These are phyloP conservation scores for Pogonomyrmex californicus DNA, from an alignment of 1,140 invertebrate genomes.

Conservation along the genomic window DNA sequence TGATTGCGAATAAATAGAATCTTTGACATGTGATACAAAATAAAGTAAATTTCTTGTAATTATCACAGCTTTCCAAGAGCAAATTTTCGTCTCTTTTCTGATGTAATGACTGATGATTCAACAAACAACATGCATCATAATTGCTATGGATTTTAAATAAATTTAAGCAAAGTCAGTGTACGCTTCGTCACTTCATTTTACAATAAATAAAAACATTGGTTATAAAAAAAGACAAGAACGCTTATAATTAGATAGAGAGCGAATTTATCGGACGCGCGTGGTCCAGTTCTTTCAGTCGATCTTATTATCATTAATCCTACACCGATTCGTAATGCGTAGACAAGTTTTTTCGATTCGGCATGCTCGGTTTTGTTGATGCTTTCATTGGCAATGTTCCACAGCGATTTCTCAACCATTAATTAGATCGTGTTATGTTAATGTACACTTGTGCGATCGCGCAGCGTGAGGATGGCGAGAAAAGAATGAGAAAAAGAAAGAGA, in stretches of 20 bases:
- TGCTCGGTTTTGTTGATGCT: conserved; percentile 34
- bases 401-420: conserved; percentile 54
- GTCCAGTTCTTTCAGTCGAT: conserved; percentile 26
- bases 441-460: neutral
- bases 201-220: neutral
- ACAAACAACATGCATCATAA: neutral
- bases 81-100: neutral
- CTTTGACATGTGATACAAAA: neutral
- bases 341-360: conserved; percentile 39
- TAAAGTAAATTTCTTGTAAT: neutral
- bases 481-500: conserved; percentile 23
- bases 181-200: neutral
- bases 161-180: conserved; percentile 5
- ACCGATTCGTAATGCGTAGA: conserved; percentile 44
- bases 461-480: neutral
- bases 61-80: neutral
- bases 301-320: conserved; percentile 30
- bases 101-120: neutral
- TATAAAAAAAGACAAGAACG: neutral
- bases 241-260: conserved; percentile 24
- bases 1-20: neutral
- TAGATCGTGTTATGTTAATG: conserved; percentile 64
- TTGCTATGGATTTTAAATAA: neutral
- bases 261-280: neutral
- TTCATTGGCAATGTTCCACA: conserved; percentile 30